Base-by-base conservation (phyloP, 2,888 invertebrate species). In the Eristalinus aeneus region DNA sequence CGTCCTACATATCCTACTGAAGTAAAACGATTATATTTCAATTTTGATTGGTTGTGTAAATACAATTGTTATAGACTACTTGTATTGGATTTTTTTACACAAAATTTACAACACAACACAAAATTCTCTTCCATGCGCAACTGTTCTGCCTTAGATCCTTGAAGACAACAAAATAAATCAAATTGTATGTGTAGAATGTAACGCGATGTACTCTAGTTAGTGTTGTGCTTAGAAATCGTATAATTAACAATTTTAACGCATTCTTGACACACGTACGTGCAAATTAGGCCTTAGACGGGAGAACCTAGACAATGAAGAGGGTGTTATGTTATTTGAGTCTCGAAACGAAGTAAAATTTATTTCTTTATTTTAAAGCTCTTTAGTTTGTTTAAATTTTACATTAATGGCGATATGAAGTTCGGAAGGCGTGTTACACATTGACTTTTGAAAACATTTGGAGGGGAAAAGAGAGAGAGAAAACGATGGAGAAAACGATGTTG, bases 81-180 rank as follows among this genome's bases (percentile, higher is more conserved):
- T 11, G 12, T 36, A 56, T 54, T 32, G 27, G 69, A 64, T 46
- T 12, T 71, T 78, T 76, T 27, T 64, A 73, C 60, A 63, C 72
- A 39, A 8, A 22, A 31, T 60, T 32, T n/a, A n/a, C 8, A 61
- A 56, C 34, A 69, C 31, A 32, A 71, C 39, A 36, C 46, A 20
- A 78, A 77, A 69, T 46, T 71, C 53, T 86, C 86, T 86, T 86
- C 86, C 86, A 86, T 67, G 78, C 71, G 82, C 82, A 78, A 82
- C 86, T 74, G 61, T 81, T 78, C 72, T 86, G 77, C 86, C 82
- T 86, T 86, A 78, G 74, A 86, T 69, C 77, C 36, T 67, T 23
- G 11, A 75, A 36, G 72, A 68, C 12, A 58, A 67, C 32, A 36
- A 64, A 20, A 64, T n/a, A 22, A 54, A 16, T 5, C 1, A 39